Evolutionary conservation across 2,797 vertebrate species (phyloP).

Genomic region (Macrochelys suwanniensis): DNA sequence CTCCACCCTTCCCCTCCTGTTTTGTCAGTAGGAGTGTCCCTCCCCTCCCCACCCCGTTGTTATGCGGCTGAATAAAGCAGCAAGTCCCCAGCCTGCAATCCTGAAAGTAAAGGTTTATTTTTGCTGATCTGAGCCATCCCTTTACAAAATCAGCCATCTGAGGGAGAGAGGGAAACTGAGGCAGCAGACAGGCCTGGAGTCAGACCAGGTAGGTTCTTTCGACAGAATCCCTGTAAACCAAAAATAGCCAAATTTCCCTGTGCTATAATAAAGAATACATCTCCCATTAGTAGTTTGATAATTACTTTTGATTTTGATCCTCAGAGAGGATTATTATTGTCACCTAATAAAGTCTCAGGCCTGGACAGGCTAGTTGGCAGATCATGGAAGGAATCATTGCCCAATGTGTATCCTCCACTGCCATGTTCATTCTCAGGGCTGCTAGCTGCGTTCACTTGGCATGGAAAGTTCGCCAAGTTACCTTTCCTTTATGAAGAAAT

Average conservation of each 20-base stretch:
- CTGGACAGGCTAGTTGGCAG: constrained; percentile 31
- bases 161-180: neutral
- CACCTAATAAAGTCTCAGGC: neutral
- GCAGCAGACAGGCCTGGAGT: neutral
- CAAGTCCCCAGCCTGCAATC: neutral
- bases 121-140: neutral
- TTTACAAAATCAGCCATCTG: neutral
- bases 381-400: neutral
- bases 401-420: constrained; percentile 22
- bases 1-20: neutral
- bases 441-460: neutral
- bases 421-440: neutral
- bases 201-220: rapidly evolving
- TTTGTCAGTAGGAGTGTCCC: neutral
- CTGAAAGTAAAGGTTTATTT: neutral
- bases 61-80: neutral
- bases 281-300: neutral
- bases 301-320: constrained; percentile 29
- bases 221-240: neutral
- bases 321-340: constrained; percentile 30
- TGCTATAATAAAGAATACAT: constrained; percentile 42
- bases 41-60: neutral
- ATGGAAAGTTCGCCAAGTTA: constrained; percentile 26
- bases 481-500: neutral
- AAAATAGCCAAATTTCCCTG: constrained; percentile 8